A percentile compares a stretch with the other conserved stretches of the same genome.
Evolutionary conservation across 2,113 vertebrate genomes (phyloP).

Genomic region (Ameiurus melas): DNA sequence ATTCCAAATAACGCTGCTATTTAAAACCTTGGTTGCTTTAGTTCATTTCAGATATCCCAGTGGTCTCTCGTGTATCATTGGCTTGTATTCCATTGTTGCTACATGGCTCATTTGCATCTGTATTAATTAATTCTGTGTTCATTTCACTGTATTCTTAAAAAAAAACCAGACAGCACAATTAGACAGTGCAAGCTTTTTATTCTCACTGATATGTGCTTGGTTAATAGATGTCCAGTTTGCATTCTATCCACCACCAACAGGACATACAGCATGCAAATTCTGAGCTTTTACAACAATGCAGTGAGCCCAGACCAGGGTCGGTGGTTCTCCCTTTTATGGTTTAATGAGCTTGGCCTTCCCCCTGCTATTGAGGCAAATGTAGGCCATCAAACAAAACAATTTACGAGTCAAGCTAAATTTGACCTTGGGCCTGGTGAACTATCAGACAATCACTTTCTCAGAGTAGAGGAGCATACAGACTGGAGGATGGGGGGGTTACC

Average conservation of each 20-base stretch:
- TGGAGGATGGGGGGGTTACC: slow-evolving; percentile 35
- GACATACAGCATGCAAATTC: slow-evolving; percentile 64
- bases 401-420: slow-evolving; percentile 76
- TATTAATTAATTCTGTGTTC: no score
- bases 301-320: slow-evolving; percentile 63
- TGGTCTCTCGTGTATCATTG: background rate
- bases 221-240: slow-evolving; percentile 57
- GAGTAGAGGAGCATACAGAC: slow-evolving; percentile 57
- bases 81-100: background rate
- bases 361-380: slow-evolving; percentile 75
- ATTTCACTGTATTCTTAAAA: background rate
- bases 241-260: slow-evolving; percentile 61
- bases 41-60: background rate
- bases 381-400: slow-evolving; percentile 78
- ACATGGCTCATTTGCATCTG: background rate
- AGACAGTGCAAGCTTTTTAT: slow-evolving; percentile 60
- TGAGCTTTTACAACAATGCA: slow-evolving; percentile 67
- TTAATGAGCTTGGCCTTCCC: slow-evolving; percentile 78
- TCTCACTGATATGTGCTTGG: slow-evolving; percentile 56
- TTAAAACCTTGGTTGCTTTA: background rate
- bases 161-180: slow-evolving; percentile 51
- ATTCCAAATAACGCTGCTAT: background rate
- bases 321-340: slow-evolving; percentile 67
- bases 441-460: slow-evolving; percentile 64
- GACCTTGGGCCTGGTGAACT: slow-evolving; percentile 77